phyloP scores from a whole-genome alignment of 2,113 vertebrate genomes.

The Chionodraco myersi region DNA sequence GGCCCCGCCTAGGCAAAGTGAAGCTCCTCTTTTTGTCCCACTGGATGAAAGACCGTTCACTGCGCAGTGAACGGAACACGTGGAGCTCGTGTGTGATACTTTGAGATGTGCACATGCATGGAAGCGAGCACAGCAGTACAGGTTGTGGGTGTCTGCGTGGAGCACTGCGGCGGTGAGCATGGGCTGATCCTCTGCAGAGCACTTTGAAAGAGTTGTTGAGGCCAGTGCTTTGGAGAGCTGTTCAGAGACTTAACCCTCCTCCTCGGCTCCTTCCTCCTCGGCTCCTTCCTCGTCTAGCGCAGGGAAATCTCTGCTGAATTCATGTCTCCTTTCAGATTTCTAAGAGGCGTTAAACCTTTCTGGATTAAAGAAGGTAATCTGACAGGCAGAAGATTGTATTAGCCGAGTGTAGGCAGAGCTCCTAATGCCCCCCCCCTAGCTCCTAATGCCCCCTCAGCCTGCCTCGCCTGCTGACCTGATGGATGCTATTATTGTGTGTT shows the following conservation, averaged over 20 bases:
- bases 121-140: not conserved
- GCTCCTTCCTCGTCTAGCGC: constrained; percentile 63
- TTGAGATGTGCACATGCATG: not conserved
- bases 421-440: constrained; percentile 52
- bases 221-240: constrained; percentile 69
- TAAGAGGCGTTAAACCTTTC: constrained; percentile 84
- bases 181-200: constrained; percentile 60
- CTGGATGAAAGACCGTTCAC: constrained; percentile 26
- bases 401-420: constrained; percentile 82
- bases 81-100: not conserved
- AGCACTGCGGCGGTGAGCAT: constrained; percentile 27
- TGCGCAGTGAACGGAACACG: not conserved
- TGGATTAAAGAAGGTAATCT: constrained; percentile 86
- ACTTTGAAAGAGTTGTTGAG: constrained; percentile 66
- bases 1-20: constrained; percentile 51
- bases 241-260: constrained; percentile 73
- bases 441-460: constrained; percentile 48
- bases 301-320: constrained; percentile 81
- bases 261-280: constrained; percentile 61
- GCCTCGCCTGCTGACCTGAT: constrained; percentile 74
- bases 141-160: constrained; percentile 1
- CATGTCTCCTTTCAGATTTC: constrained; percentile 82
- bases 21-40: constrained; percentile 61
- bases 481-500: constrained; percentile 78
- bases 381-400: constrained; percentile 86